Base-by-base conservation (phyloP, 2,888 invertebrate species). In the Conistra vaccinii region DNA sequence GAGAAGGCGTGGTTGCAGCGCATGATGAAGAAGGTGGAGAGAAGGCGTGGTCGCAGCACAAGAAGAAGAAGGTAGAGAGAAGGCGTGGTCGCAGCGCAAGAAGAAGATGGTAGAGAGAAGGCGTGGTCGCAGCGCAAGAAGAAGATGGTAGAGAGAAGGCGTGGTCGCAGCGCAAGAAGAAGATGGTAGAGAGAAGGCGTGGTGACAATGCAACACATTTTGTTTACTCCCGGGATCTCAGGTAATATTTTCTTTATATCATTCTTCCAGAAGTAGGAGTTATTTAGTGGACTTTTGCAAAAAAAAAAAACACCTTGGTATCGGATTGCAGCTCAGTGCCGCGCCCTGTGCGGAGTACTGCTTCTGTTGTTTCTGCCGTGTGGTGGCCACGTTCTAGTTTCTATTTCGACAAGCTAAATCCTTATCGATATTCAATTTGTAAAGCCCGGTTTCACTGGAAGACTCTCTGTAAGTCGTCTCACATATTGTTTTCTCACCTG, bases 361-460 rank as follows among this genome's bases (percentile, higher is more conserved):
- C 72, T 78, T 66, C 72, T 71, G 45, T 12, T 32, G n/a, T 14
- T 1, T 14, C 60, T 53, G 63, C 51, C 20, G 35, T n/a, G 23
- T 39, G 39, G 3, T 7, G 29, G 48, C 51, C 60, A 65, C 48
- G 62, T 58, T 39, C 58, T 62, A 45, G 57, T 72, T 75, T 73
- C 63, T 48, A 66, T 68, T 77, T 65, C 68, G 32, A 74, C 73
- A 53, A 73, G 63, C 57, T 87, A 69, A 81, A 83, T 80, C 78
- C 80, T 79, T 79, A 86, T 86, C 75, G 74, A 42, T 79, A 79
- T 83, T 75, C 60, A 51, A 83, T 83, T 78, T 65, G 62, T 61
- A 80, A 85, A 85, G 73, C 73, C 51, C 79, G 57, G 75, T 45
- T 58, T 70, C 35, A 57, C 58, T 62, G 26, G 35, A n/a, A 61